Evolutionary conservation across 2,888 invertebrate genomes (phyloP).

Genomic region (Xanthorhoe designata): DNA sequence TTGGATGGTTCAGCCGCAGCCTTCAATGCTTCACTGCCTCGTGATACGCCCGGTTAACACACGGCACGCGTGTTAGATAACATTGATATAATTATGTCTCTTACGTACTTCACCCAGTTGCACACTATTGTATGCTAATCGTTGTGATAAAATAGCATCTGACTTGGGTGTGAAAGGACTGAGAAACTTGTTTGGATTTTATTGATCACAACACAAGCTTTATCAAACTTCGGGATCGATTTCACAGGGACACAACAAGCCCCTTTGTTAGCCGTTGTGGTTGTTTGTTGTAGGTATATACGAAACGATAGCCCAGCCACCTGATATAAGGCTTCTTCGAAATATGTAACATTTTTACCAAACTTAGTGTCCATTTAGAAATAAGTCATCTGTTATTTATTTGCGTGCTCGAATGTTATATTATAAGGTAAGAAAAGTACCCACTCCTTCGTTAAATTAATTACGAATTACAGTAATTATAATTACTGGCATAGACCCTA

Average conservation of each 20-base stretch:
- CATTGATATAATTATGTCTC: slow-evolving; percentile 36
- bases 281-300: neutral
- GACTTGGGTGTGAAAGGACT: slow-evolving; percentile 14
- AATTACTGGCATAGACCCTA: neutral
- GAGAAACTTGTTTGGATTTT: neutral
- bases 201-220: neutral
- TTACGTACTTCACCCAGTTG: slow-evolving; percentile 35
- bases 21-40: slow-evolving; percentile 47
- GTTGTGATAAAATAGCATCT: slow-evolving; percentile 25
- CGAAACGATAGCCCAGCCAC: neutral
- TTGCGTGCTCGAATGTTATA: neutral
- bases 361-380: neutral
- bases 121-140: slow-evolving; percentile 44
- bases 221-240: neutral
- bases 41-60: slow-evolving; percentile 49
- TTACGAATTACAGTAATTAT: neutral
- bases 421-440: neutral
- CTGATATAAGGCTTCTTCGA: neutral
- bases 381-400: neutral
- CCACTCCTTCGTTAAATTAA: neutral
- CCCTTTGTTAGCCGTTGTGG: neutral
- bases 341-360: too few relatives aligned
- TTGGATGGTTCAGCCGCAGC: slow-evolving; percentile 35
- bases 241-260: too few relatives aligned
- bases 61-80: slow-evolving; percentile 30